Evolutionary conservation across 2,888 invertebrate species (phyloP), one percentile per base, ranked within the genome.

Genomic region (Megamerina dolium): DNA sequence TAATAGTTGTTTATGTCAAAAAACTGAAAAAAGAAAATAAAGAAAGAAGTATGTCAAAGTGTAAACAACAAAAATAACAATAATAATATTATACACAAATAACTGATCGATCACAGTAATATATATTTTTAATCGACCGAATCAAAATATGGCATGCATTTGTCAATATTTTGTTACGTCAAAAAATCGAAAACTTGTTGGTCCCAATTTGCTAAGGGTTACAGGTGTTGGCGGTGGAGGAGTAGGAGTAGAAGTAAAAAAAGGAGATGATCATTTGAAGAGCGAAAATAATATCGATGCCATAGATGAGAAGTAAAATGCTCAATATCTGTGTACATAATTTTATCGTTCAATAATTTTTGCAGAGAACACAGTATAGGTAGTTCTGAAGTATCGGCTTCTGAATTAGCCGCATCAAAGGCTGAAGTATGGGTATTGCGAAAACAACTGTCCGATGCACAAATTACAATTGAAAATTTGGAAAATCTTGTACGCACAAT

Each of bases 341-440:
- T n/a, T n/a, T n/a, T n/a, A n/a, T n/a, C n/a, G n/a, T n/a, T n/a
- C n/a, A n/a, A 29, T 27, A 10, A 21, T 26, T 32, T 36, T 23
- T 29, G 12, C 8, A 12, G 43, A 43, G 10, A 38, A 44, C 10
- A n/a, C 17, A 38, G 33, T 8, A 21, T 31, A 37, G 21, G 18
- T 5, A 41, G 30, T n/a, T 30, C 40, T 14, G 42, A 50, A 5
- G 44, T 57, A 1, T 56, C 61, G 3, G 63, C 64, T 4, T 58
- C 64, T 2, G 63, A 66, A 18, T 42, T 68, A 30, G 60, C 58
- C 1, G 49, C 52, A 3, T 56, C 55, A 5, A 60, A 59, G 10
- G 54, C 65, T 1, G 64, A 68, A 51, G 66, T 65, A 43, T 63
- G 66, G 62, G 37, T 63, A 6, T 52, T 69, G 1, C 61, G 52